Percentiles rank a stretch among this genome's conserved stretches.
phyloP scores from a whole-genome alignment of 2,888 invertebrate genomes.

The Parthenolecanium corni region DNA sequence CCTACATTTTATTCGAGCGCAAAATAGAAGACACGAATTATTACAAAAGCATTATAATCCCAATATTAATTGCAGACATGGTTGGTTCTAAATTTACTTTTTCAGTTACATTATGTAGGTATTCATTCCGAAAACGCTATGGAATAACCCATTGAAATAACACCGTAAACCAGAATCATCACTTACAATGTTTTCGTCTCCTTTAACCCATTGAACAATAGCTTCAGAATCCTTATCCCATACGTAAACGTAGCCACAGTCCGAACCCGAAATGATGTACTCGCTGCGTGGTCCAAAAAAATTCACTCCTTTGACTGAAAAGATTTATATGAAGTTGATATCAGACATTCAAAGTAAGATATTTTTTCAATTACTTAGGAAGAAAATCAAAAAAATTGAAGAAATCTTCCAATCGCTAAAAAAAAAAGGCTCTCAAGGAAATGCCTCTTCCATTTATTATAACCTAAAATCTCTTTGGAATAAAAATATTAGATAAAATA shows the following conservation, averaged over 20 bases:
- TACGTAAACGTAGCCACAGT: conserved; percentile 72
- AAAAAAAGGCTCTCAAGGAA: no score
- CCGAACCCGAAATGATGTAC: conserved; percentile 84
- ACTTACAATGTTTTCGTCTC: conserved; percentile 75
- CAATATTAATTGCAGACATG: no score
- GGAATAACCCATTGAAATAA: conserved; percentile 10
- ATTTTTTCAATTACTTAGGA: not conserved
- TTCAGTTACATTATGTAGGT: no score
- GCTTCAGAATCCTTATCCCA: conserved; percentile 84
- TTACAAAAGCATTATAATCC: no score
- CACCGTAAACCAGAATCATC: conserved; percentile 11
- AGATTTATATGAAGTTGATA: conserved; percentile 5
- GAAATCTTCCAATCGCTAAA: no score
- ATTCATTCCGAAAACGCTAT: not conserved
- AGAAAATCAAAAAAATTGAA: no score
- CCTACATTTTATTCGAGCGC: no score
- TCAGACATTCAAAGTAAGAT: not conserved
- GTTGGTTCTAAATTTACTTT: no score
- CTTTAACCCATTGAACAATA: conserved; percentile 78
- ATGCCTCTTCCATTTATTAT: no score
- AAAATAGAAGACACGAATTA: no score
- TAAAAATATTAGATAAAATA: no score
- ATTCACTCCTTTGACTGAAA: conserved; percentile 74
- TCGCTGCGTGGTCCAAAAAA: conserved; percentile 88
- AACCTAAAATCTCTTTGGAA: no score